Percentiles rank a stretch among this genome's conserved stretches.
Conservation (phyloP, 2,888 invertebrate genomes). For the Apodemia duryi region DNA sequence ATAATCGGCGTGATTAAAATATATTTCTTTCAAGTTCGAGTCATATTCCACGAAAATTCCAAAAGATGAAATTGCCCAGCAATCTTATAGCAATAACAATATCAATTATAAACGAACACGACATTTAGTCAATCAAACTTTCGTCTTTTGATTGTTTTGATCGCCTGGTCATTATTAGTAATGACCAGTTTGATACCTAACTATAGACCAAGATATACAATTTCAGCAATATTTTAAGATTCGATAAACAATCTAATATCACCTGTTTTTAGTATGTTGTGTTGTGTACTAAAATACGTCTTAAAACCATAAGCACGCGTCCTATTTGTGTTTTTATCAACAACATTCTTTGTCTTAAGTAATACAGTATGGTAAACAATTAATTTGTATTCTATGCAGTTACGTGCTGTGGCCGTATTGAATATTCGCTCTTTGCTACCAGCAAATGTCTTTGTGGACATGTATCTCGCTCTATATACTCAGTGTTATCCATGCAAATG, state of each 20-base stretch:
- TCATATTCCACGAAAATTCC: no score
- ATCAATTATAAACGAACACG: no score
- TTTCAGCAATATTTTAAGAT: background rate
- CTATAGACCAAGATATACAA: background rate
- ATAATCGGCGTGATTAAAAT: no score
- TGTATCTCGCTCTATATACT: slow-evolving; percentile 49
- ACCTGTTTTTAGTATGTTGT: background rate
- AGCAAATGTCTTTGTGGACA: slow-evolving; percentile 47
- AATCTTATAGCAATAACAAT: no score
- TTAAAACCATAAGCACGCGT: slow-evolving; percentile 29
- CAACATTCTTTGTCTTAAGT: slow-evolving; percentile 55
- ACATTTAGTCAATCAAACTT: no score
- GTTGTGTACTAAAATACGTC: background rate
- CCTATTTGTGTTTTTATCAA: slow-evolving; percentile 46
- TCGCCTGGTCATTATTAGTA: no score
- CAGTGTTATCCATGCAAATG: slow-evolving; percentile 30
- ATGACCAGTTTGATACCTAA: no score
- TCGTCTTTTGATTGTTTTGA: no score
- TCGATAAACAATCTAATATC: background rate
- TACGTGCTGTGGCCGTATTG: slow-evolving; percentile 48
- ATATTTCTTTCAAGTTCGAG: no score
- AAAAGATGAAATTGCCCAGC: no score
- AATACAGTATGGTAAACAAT: slow-evolving; percentile 54
- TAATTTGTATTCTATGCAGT: slow-evolving; percentile 65
- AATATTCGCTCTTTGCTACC: slow-evolving; percentile 57